Evolutionary conservation across 2,797 vertebrate genomes (phyloP), one percentile per base, ranked within the genome.

Genomic region (Siniperca obscura): DNA sequence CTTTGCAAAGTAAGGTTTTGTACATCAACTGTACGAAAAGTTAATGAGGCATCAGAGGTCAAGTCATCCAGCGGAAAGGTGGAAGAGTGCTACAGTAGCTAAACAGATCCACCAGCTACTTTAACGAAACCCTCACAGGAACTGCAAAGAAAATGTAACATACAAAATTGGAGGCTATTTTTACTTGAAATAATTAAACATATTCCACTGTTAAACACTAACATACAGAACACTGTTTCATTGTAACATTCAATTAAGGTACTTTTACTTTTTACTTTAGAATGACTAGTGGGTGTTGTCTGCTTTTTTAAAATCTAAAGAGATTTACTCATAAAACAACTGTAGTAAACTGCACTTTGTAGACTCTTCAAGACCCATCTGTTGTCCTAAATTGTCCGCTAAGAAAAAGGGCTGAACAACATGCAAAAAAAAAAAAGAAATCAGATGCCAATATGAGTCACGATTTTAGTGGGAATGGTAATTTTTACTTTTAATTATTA

Each of bases 21-120:
- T 38, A 74, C 38, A 60, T 81, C 50, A 81, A 67, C 60, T 40
- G 50, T 34, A 55, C 22, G 5, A 59, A 36, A 56, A 10, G 19
- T 68, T 68, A 17, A 66, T 2, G 52, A 46, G 30, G 57, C 30
- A 40, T 76, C 53, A 77, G 44, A 62, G 65, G 80, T 82, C 70
- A 82, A 52, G 40, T 56, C 42, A 66, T 50, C 7, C 38, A 34
- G 62, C 0, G 0, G 5, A 74, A 55, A 78, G 59, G 10, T 60
- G 9, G 40, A 80, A 36, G 11, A 27, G 61, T 6, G 16, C 55
- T 22, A 22, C 34, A 38, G 30, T 1, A 61, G n/a, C 25, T 80
- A 77, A 66, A 27, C 69, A 60, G 21, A 42, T 67, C 25, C 30
- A 27, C 17, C 10, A 48, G 4, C 42, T 21, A 19, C 53, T 53